These are phyloP conservation scores for Drosophila buzzatii DNA, from an alignment of 2,888 invertebrate genomes.

Conservation along the genomic window DNA sequence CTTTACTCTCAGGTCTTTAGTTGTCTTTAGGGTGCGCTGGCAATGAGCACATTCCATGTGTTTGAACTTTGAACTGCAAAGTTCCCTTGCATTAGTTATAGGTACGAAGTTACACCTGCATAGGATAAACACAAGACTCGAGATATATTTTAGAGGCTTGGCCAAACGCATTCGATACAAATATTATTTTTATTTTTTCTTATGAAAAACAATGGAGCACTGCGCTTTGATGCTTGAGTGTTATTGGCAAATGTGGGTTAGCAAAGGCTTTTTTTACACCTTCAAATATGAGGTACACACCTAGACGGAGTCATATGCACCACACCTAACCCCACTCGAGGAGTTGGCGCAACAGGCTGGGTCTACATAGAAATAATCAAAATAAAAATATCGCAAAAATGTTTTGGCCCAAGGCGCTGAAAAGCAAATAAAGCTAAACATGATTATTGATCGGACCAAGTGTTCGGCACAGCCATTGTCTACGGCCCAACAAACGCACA, in stretches of 20 bases:
- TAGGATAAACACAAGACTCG: conserved; percentile 8
- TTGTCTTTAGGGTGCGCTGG: conserved; percentile 2
- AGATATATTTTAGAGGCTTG: conserved; percentile 40
- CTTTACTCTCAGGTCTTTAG: too few relatives aligned
- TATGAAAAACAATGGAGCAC: conserved; percentile 28
- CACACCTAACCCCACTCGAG: conserved; percentile 56
- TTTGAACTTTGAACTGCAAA: conserved; percentile 40
- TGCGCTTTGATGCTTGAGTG: conserved; percentile 9
- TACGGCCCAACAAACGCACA: conserved; percentile 22
- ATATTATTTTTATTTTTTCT: conserved; percentile 1
- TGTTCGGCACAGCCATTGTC: conserved; percentile 56
- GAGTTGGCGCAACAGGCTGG: conserved; percentile 23
- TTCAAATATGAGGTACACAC: conserved; percentile 67
- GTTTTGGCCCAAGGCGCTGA: conserved; percentile 35
- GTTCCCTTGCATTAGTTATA: conserved; percentile 19
- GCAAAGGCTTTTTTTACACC: conserved; percentile 73
- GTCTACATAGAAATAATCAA: conserved; percentile 42
- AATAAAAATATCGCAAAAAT: conserved; percentile 38
- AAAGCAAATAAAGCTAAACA: conserved; percentile 62
- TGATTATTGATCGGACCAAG: conserved; percentile 72
- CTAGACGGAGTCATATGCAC: conserved; percentile 45
- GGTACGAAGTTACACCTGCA: conserved; percentile 49
- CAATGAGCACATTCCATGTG: conserved; percentile 12
- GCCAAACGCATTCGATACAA: conserved; percentile 51
- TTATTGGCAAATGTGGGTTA: conserved; percentile 64